Evolutionary conservation across 2,888 invertebrate species (phyloP), one percentile per base, ranked within the genome.

Genomic region (Monochamus alternatus): DNA sequence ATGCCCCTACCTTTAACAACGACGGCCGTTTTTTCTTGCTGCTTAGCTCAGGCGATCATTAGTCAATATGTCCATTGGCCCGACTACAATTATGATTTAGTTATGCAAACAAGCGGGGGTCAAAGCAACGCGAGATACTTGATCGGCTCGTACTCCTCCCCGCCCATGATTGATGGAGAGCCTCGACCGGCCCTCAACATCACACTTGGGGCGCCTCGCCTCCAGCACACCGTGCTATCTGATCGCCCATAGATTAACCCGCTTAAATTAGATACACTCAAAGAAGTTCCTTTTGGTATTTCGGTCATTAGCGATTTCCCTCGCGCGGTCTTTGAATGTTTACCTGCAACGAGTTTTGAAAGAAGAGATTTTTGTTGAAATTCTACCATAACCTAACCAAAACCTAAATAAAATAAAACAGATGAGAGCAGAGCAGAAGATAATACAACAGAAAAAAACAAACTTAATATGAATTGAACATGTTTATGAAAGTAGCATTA

Each of bases 51-150:
- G 82, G 83, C 80, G 84, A 87, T 87, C 88, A 88, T 88, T 88
- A 88, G 87, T 88, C 88, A 88, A 88, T 87, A 86, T 87, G 88
- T 88, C 88, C 85, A 87, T 86, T 86, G 85, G 85, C 84, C 83
- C 84, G 86, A 86, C 86, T 86, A 88, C 88, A 88, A 88, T 88
- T 88, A 88, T 88, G 88, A 88, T 88, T 88, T 88, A 87, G 88
- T 88, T 88, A 88, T 88, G 88, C 88, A 88, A 88, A 88, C 88
- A 88, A 88, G 87, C 87, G 84, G 87, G 87, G 87, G 87, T 87
- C 87, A 87, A 84, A 80, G 79, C 82, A 80, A 81, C 82, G 79
- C 81, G 80, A 79, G 79, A 76, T 75, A 71, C 75, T 72, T 72
- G 78, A 76, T 76, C 75, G 60, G 65, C 73, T 70, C 69, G 73